Conservation (phyloP, 2,797 vertebrate species). For the Holocentrus rufus region DNA sequence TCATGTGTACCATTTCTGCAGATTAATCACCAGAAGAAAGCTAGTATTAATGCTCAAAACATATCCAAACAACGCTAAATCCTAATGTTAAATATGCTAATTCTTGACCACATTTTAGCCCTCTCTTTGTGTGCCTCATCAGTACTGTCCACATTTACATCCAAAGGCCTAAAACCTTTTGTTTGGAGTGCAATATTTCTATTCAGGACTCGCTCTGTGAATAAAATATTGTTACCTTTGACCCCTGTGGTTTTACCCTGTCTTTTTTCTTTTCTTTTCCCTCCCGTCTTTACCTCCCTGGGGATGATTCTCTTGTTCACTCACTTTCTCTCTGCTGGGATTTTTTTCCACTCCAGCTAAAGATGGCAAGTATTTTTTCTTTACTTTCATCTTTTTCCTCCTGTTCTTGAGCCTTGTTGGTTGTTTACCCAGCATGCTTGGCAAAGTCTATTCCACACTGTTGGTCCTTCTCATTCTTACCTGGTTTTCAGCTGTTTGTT, state of each 20-base stretch:
- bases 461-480: conserved; percentile 23
- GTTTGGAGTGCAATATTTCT: conserved; percentile 94
- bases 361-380: conserved; percentile 82
- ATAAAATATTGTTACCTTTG: conserved; percentile 98
- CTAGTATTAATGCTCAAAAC: conserved; percentile 63
- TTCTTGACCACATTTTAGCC: conserved; percentile 63
- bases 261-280: conserved; percentile 74
- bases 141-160: conserved; percentile 66
- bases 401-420: conserved; percentile 78
- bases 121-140: conserved; percentile 59
- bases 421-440: conserved; percentile 47
- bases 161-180: conserved; percentile 68
- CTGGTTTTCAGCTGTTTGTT: conserved; percentile 22
- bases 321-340: conserved; percentile 80
- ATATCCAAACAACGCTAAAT: conserved; percentile 28
- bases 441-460: conserved; percentile 25
- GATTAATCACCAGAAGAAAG: conserved; percentile 65
- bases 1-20: conserved; percentile 27
- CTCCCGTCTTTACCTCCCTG: conserved; percentile 72
- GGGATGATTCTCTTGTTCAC: conserved; percentile 67
- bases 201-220: conserved; percentile 95
- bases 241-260: conserved; percentile 92
- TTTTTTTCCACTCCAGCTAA: conserved; percentile 87
- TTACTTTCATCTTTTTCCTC: conserved; percentile 83
- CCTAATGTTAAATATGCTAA: conserved; percentile 19